Base-by-base conservation (phyloP, 2,888 invertebrate genomes). In the Drosophila suboccidentalis region DNA sequence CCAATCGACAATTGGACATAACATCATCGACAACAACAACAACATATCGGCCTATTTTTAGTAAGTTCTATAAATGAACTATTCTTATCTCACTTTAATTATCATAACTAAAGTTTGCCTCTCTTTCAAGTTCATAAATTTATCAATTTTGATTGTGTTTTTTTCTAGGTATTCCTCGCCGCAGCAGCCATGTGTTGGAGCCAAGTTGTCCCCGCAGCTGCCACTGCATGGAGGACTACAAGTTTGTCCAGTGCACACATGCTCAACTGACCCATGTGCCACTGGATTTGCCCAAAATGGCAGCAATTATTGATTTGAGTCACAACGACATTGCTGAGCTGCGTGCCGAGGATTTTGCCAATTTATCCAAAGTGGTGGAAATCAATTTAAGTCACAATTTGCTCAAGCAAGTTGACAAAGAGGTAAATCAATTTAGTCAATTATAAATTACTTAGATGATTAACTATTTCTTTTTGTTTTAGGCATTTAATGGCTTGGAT, bases 221-320 rank as follows among this genome's bases (percentile, higher is more conserved):
- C 61, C 82, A 76, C 8, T 93, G 93, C 67, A 55, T 89, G 54
- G 90, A 92, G 74, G 90, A 91, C 36, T 90, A 78, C 54, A 90
- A 89, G 80, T 87, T 78, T 66, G 81, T 93, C 50, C 93, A 94
- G 88, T 95, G 95, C 88, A 93, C 94, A 10, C 93, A 93, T 77
- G 92, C 92, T 62, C 92, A 91, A 38, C 90, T 95, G 60, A 93
- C 93, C 17, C 93, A 94, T 81, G 92, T 95, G 55, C 95, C 95
- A 32, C 79, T 91, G 47, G 89, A 91, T 80, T 65, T 93, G 71
- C 92, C 93, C 11, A 79, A 78, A 55, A 90, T 83, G 71, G 90
- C 90, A 15, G 73, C 89, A 44, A 89, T 90, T 39, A 74, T 93
- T 79, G 91, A 92, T 78, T 88, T 93, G 80, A 92, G 92, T 71